phyloP scores from a whole-genome alignment of 2,797 vertebrate species.

The Sebastes nivosus region DNA sequence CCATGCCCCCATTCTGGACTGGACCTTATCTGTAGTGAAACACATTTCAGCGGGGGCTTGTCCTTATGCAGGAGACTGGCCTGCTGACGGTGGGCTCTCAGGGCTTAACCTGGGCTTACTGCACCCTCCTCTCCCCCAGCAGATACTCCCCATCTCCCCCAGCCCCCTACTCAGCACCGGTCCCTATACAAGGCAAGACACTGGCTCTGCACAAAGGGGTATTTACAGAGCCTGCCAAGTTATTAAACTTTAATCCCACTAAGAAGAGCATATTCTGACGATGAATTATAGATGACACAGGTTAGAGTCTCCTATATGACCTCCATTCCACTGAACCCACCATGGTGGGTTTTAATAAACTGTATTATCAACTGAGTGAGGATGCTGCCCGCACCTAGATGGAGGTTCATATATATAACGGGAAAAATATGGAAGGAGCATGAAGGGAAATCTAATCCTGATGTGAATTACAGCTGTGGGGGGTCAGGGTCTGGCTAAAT shows the following conservation, averaged over 20 bases:
- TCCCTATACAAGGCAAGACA: conserved; percentile 55
- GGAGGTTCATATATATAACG: conserved; percentile 68
- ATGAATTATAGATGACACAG: conserved; percentile 88
- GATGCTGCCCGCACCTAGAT: conserved; percentile 59
- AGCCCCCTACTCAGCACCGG: conserved; percentile 54
- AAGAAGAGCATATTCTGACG: conserved; percentile 84
- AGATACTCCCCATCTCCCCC: conserved; percentile 43
- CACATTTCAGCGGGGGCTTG: conserved; percentile 76
- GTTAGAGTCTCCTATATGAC: conserved; percentile 80
- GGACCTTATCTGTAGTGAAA: conserved; percentile 83
- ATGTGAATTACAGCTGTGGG: conserved; percentile 71
- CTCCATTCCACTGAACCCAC: conserved; percentile 72
- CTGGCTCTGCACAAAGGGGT: conserved; percentile 73
- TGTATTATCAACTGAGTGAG: conserved; percentile 75
- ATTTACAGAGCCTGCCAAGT: conserved; percentile 83
- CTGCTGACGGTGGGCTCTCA: conserved; percentile 77
- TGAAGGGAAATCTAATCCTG: conserved; percentile 71
- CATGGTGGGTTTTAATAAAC: conserved; percentile 82
- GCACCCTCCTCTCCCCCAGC: conserved; percentile 42
- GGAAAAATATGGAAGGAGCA: conserved; percentile 44
- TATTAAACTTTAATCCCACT: conserved; percentile 88
- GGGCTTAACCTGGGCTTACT: conserved; percentile 77
- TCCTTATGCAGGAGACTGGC: conserved; percentile 54
- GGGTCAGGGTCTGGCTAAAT: conserved; percentile 49
- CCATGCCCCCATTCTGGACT: conserved; percentile 72